Evolutionary conservation across 2,113 vertebrate genomes (phyloP).

Genomic region (Cygnus buccinator): DNA sequence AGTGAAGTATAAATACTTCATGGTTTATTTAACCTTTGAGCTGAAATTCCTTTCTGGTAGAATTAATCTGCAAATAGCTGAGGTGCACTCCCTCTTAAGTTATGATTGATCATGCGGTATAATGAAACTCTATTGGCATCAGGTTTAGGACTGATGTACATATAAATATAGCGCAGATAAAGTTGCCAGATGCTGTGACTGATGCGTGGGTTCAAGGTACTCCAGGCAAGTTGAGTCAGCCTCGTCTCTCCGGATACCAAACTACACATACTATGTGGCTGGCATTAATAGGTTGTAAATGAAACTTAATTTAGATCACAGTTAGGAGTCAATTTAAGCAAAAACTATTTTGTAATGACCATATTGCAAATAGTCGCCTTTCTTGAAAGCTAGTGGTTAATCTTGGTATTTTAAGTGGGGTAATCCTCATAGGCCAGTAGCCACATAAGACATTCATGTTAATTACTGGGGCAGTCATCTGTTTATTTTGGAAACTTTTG

Average conservation of each 20-base stretch:
- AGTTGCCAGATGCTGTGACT: neutral
- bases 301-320: neutral
- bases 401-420: neutral
- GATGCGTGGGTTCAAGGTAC: neutral
- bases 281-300: neutral
- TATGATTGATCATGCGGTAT: constrained; percentile 35
- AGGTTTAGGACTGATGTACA: neutral
- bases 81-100: constrained; percentile 9
- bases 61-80: constrained; percentile 47
- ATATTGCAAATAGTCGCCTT: neutral
- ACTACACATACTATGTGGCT: neutral
- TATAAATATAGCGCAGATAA: neutral
- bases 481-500: neutral
- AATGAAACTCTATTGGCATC: neutral
- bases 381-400: neutral
- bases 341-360: neutral
- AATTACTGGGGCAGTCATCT: neutral
- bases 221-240: neutral
- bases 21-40: constrained; percentile 59
- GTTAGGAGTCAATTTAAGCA: neutral
- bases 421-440: neutral
- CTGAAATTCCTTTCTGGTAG: constrained; percentile 16
- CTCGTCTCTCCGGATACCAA: neutral
- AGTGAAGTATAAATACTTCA: constrained; percentile 9
- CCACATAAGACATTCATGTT: neutral